Conservation (phyloP, 1,140 invertebrate genomes). For the Fopius arisanus region DNA sequence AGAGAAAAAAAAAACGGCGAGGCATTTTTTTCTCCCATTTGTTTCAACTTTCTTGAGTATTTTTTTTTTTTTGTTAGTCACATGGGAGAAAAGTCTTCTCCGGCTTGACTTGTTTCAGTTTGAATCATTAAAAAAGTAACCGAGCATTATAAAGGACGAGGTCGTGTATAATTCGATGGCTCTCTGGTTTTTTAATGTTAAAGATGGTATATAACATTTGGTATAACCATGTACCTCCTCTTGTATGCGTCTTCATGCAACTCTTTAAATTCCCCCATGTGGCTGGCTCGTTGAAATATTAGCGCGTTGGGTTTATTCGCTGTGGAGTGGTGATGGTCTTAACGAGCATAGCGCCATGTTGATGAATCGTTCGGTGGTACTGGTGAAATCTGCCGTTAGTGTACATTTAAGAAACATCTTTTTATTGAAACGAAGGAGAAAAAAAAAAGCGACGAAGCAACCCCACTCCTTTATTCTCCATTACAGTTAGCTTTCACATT, state of each 20-base stretch:
- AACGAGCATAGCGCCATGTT: slow-evolving; percentile 33
- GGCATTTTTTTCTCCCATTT: background rate
- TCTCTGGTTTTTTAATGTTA: background rate
- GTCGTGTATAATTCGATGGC: slow-evolving; percentile 5
- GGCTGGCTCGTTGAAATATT: slow-evolving; percentile 29
- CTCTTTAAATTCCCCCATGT: slow-evolving; percentile 28
- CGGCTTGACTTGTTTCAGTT: background rate
- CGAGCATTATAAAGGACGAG: slow-evolving; percentile 6
- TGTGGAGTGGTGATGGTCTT: slow-evolving; percentile 19
- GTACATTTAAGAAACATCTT: slow-evolving; percentile 9
- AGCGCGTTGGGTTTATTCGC: slow-evolving; percentile 8
- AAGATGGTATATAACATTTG: slow-evolving; percentile 1
- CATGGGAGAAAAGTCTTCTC: background rate
- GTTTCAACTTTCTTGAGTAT: background rate
- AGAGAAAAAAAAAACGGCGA: background rate
- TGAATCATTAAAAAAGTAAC: slow-evolving; percentile 7
- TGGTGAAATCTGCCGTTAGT: slow-evolving; percentile 31
- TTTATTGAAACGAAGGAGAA: background rate
- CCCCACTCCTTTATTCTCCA: background rate
- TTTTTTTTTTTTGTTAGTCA: background rate
- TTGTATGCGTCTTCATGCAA: slow-evolving; percentile 11
- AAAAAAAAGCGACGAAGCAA: background rate
- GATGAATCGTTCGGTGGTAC: slow-evolving; percentile 24
- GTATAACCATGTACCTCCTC: background rate
- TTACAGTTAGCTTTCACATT: slow-evolving; percentile 15